Percentiles rank a stretch among this genome's conserved stretches.
phyloP scores from a whole-genome alignment of 1,140 invertebrate genomes.

The Myzus persicae region DNA sequence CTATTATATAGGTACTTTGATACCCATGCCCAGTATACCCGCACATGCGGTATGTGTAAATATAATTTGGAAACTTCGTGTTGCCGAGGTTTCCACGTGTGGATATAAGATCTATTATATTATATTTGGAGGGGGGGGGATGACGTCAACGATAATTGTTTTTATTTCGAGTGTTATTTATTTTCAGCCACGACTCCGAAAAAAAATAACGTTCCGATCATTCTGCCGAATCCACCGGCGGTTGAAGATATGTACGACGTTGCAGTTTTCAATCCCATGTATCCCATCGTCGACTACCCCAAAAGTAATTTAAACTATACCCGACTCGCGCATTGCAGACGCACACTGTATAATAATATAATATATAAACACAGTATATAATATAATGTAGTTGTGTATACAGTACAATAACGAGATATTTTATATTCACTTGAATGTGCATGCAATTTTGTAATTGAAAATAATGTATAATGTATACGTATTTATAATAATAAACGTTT shows the following conservation, averaged over 20 bases:
- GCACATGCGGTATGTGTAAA: background rate
- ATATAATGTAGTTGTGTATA: background rate
- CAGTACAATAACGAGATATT: background rate
- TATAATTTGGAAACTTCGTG: background rate
- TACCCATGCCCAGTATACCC: too few species aligned
- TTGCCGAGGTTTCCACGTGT: background rate
- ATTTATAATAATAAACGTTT: background rate
- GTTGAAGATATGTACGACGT: constrained; percentile 1
- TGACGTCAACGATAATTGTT: background rate
- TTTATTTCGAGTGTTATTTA: background rate
- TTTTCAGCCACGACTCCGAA: constrained; percentile 21
- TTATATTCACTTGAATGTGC: constrained; percentile 35
- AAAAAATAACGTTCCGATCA: background rate
- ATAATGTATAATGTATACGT: background rate
- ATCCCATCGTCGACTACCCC: background rate
- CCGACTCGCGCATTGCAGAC: background rate
- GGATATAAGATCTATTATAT: background rate
- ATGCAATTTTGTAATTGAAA: constrained; percentile 12
- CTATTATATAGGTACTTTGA: too few species aligned
- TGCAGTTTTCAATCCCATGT: background rate
- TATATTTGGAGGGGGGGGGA: background rate
- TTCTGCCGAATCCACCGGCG: background rate
- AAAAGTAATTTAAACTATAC: constrained; percentile 32
- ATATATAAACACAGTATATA: background rate
- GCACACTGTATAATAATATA: background rate